Conservation (phyloP, 2,888 invertebrate species). For the Pyralis farinalis region DNA sequence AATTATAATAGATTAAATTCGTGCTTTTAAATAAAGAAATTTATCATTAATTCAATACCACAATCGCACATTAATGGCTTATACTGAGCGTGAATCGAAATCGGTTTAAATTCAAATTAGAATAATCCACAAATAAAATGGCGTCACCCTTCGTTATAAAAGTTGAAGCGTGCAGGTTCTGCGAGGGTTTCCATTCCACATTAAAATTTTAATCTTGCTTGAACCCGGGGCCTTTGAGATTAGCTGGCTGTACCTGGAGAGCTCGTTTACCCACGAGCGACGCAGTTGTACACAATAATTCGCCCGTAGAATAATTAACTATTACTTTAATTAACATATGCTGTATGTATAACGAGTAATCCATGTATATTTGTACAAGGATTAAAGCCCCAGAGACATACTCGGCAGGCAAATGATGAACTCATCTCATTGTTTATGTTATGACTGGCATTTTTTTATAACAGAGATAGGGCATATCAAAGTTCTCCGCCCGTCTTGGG, state of each 20-base stretch:
- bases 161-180: conserved; percentile 28
- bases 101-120: conserved; percentile 27
- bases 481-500: no score
- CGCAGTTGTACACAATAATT: conserved; percentile 5
- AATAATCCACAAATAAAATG: conserved; percentile 40
- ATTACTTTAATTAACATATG: conserved; percentile 4
- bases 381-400: no score
- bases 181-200: conserved; percentile 33
- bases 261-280: conserved; percentile 2
- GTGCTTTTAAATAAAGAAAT: no score
- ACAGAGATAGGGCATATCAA: no score
- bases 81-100: conserved; percentile 12
- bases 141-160: conserved; percentile 36
- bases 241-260: conserved; percentile 19
- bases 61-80: no score
- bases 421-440: no score
- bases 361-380: neutral
- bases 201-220: conserved; percentile 44
- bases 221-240: conserved; percentile 35
- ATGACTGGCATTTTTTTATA: no score
- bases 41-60: no score
- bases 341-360: neutral
- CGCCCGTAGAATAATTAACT: conserved; percentile 2
- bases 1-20: no score
- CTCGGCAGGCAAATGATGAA: no score